A percentile compares a stretch with the other conserved stretches of the same genome.
These are phyloP conservation scores for Heteractis magnifica DNA, from an alignment of 92 coral and sea anemone species.

Conservation along the genomic window DNA sequence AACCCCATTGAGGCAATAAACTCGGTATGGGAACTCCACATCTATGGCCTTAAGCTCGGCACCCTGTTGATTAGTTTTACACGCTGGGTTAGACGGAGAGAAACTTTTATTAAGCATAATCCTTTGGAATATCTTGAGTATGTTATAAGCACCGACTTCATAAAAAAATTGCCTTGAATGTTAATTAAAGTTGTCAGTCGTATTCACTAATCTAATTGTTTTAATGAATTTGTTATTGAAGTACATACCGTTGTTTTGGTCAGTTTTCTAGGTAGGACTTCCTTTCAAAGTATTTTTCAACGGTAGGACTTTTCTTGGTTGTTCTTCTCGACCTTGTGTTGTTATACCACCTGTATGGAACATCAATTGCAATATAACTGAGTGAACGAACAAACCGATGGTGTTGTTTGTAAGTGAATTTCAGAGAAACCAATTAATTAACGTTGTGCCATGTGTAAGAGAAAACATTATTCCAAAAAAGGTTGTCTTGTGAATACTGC, in stretches of 20 bases:
- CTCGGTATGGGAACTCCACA: background rate
- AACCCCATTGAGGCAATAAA: background rate
- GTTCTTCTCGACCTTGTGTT: background rate
- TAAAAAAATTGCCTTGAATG: background rate
- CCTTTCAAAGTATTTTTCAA: background rate
- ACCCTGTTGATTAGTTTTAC: background rate
- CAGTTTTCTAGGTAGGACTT: background rate
- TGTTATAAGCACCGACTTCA: background rate
- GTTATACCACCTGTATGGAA: background rate
- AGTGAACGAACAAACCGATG: background rate
- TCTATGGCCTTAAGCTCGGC: background rate
- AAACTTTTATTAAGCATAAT: background rate
- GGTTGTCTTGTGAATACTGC: too few relatives aligned
- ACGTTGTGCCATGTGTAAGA: too few relatives aligned
- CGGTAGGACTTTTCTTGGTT: background rate
- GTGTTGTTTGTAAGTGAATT: too few relatives aligned
- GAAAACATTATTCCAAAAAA: too few relatives aligned
- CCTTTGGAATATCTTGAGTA: background rate
- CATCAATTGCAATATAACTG: background rate
- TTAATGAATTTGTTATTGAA: background rate
- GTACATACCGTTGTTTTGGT: background rate
- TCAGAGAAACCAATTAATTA: too few relatives aligned
- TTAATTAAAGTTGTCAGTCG: background rate
- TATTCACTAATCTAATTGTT: background rate
- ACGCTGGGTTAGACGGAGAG: background rate